Conservation (phyloP, 2,113 vertebrate species). For the Zosterops pallidus region DNA sequence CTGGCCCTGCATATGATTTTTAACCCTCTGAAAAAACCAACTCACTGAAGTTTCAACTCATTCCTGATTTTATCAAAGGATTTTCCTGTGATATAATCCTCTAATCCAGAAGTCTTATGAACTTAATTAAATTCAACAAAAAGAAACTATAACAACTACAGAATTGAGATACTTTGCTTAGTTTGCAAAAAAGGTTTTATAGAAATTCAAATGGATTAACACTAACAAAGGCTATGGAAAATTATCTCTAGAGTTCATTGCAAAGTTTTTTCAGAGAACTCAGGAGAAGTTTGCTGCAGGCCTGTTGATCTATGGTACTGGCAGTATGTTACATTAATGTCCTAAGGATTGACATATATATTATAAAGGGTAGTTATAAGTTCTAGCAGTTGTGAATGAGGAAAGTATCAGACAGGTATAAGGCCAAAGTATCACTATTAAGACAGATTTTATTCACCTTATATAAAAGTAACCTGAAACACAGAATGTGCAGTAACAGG, state of each 20-base stretch:
- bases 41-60: neutral
- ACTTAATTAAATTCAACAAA: constrained; percentile 44
- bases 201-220: constrained; percentile 16
- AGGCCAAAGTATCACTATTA: constrained; percentile 57
- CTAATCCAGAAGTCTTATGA: constrained; percentile 23
- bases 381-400: neutral
- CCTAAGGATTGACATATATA: constrained; percentile 39
- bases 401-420: constrained; percentile 23
- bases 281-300: neutral
- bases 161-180: neutral
- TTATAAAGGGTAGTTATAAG: constrained; percentile 39
- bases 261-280: neutral
- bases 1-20: neutral
- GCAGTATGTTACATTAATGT: constrained; percentile 33
- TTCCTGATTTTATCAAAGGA: constrained; percentile 3
- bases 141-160: neutral
- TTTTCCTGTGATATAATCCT: neutral
- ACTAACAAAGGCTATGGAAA: neutral
- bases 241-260: neutral
- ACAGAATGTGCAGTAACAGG: constrained; percentile 40
- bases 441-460: constrained; percentile 51
- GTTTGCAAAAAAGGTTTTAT: neutral
- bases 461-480: constrained; percentile 42
- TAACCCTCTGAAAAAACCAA: neutral
- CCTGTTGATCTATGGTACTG: constrained; percentile 14